Conservation (phyloP, 2,888 invertebrate species). For the Drosophila tanythrix region DNA sequence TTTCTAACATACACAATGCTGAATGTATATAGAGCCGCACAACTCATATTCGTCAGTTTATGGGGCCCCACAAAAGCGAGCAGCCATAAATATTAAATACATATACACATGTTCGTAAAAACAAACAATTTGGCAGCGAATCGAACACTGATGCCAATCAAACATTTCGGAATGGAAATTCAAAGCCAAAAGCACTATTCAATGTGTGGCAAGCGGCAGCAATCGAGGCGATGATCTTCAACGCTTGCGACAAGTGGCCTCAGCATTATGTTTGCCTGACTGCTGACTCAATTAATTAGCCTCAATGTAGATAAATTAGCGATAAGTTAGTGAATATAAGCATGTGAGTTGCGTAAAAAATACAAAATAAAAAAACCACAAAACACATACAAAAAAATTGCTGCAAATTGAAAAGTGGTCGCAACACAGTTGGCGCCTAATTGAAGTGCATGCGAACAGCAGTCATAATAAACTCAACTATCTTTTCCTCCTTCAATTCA, state of each 20-base stretch:
- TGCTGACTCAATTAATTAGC: conserved; percentile 66
- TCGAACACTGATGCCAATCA: conserved; percentile 50
- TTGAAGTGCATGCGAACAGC: conserved; percentile 75
- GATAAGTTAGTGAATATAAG: conserved; percentile 56
- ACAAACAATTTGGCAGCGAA: conserved; percentile 43
- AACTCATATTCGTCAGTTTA: conserved; percentile 48
- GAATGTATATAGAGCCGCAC: conserved; percentile 9
- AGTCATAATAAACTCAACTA: conserved; percentile 12
- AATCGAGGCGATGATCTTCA: conserved; percentile 54
- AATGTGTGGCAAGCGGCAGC: conserved; percentile 18
- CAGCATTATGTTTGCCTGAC: conserved; percentile 32
- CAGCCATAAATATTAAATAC: conserved; percentile 46
- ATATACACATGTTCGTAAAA: conserved; percentile 8
- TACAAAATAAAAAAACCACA: conserved; percentile 18
- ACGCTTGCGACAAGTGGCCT: conserved; percentile 35
- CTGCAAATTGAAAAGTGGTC: conserved; percentile 68
- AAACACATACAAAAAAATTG: conserved; percentile 5
- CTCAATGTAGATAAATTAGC: conserved; percentile 74
- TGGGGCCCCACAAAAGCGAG: conserved; percentile 41
- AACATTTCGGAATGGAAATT: conserved; percentile 43
- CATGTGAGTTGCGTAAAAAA: conserved; percentile 32
- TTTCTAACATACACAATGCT: conserved; percentile 21
- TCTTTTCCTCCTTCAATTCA: conserved; percentile 1
- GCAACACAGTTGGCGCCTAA: conserved; percentile 60
- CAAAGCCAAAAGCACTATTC: conserved; percentile 43